Base-by-base conservation (phyloP, 2,797 vertebrate species). In the Acanthis flammea region DNA sequence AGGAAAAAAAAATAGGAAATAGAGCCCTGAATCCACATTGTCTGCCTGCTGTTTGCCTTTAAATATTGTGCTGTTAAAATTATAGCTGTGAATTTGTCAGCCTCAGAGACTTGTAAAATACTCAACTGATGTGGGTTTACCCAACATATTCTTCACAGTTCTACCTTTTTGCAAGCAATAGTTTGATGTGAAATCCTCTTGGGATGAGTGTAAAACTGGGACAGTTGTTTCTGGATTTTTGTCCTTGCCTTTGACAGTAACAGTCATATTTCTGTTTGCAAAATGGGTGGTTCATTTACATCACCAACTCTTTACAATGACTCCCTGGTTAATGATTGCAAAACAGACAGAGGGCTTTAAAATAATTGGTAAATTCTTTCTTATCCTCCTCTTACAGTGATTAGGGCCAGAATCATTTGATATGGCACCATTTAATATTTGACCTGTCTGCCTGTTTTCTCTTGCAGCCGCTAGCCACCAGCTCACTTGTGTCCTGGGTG, bases 311-410 rank as follows among this genome's bases (percentile, higher is more conserved):
- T 89, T 85, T 65, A 77, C 57, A 71, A 9, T 10, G 21, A 15
- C 45, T 88, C 4, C 68, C n/a, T 89, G 79, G 93, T 91, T 93
- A 93, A 92, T 83, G 77, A 74, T 89, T 85, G 35, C 47, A 77
- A 77, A 54, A 63, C 27, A 44, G 41, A 68, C 19, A 61, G 66
- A 91, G 19, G 4, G 6, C n/a, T 81, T 88, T 76, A 55, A 72
- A 93, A 62, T n/a, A 65, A 35, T 13, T 7, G 9, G 23, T 71
- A 73, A 76, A 30, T 30, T 58, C 5, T 65, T 86, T 86, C 39
- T 88, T 65, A 18, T 28, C 35, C 22, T 85, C 33, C 16, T 54
- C 9, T 18, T 48, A 11, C 0, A 19, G 42, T 3, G 2, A 44
- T 71, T 47, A 58, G 31, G 86, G 23, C 4, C 13, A 33, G 42